A percentile compares a stretch with the other conserved stretches of the same genome.
These are phyloP conservation scores for Pongo abelii DNA, from an alignment of 2,113 vertebrate genomes.

Conservation along the genomic window DNA sequence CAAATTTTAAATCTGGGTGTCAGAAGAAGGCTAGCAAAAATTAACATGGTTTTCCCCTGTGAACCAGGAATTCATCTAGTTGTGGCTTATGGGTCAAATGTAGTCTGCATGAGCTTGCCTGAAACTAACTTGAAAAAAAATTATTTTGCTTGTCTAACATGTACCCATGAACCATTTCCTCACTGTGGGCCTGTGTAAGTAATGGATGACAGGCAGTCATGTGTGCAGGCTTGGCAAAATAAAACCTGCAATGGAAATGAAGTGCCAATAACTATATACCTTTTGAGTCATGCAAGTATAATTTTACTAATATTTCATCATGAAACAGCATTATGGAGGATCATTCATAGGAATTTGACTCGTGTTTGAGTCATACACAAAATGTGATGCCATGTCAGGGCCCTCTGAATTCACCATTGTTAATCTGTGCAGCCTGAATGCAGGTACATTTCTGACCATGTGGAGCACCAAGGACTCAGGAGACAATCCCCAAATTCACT, in stretches of 20 bases:
- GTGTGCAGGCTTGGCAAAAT: not conserved
- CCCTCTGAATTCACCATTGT: not conserved
- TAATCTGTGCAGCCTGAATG: not conserved
- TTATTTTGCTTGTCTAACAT: not conserved
- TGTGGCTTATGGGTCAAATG: not conserved
- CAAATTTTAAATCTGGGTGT: not conserved
- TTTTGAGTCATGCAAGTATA: not conserved
- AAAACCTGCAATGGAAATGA: not conserved
- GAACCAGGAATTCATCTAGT: conserved; percentile 7
- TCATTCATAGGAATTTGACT: not conserved
- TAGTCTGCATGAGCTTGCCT: not conserved
- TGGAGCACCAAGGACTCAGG: not conserved
- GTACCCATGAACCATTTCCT: not conserved
- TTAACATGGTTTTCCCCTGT: not conserved
- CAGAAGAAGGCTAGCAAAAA: not conserved
- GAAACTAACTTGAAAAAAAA: conserved; percentile 17
- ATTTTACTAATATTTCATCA: not conserved
- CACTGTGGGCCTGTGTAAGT: not conserved
- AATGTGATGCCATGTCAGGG: not conserved
- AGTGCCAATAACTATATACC: not conserved
- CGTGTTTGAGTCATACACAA: not conserved
- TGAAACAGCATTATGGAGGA: not conserved
- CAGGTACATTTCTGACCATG: not conserved
- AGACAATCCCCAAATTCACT: not conserved
- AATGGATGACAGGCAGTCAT: not conserved